Percentiles rank a stretch among this genome's conserved stretches.
Evolutionary conservation across 2,888 invertebrate genomes (phyloP).

Genomic region (Euphydryas editha): DNA sequence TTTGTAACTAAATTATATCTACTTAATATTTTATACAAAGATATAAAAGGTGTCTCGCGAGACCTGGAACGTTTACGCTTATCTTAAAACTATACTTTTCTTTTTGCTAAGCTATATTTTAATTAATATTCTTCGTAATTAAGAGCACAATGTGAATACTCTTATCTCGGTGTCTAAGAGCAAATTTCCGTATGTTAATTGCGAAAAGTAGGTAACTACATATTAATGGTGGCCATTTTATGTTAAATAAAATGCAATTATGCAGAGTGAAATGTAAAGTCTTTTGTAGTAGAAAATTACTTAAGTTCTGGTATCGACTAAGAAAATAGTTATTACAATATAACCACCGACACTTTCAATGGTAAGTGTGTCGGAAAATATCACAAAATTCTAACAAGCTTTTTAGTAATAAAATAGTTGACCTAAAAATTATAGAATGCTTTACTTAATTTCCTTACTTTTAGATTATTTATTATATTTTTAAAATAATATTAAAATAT

Average conservation of each 20-base stretch:
- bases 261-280: conserved; percentile 27
- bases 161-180: conserved; percentile 9
- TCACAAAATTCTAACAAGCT: background rate
- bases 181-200: conserved; percentile 24
- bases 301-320: conserved; percentile 20
- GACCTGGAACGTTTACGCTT: no score
- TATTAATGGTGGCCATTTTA: conserved; percentile 29
- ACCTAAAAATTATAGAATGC: background rate
- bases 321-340: background rate
- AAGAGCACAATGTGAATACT: background rate
- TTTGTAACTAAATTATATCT: no score
- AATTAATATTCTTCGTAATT: background rate
- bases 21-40: no score
- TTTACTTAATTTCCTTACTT: background rate
- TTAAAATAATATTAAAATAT: no score
- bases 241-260: conserved; percentile 35
- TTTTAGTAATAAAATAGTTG: background rate
- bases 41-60: no score
- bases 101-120: no score
- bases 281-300: conserved; percentile 28
- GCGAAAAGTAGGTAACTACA: conserved; percentile 18
- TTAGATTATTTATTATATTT: no score
- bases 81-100: no score
- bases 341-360: background rate
- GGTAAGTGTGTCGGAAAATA: background rate